A percentile compares a stretch with the other conserved stretches of the same genome.
Evolutionary conservation across 2,113 vertebrate species (phyloP).

Genomic region (Semicossyphus pulcher): DNA sequence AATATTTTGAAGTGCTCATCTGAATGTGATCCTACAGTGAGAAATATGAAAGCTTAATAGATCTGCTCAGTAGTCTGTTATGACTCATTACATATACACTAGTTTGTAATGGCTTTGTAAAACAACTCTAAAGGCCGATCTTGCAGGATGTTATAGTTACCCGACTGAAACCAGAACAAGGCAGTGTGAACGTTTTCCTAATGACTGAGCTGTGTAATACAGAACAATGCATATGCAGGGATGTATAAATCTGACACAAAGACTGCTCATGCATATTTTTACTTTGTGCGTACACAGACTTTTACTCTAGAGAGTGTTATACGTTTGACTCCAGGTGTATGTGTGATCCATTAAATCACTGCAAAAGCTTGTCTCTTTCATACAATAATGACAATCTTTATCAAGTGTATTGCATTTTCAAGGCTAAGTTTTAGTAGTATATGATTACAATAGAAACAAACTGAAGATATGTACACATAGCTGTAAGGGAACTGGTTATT

Average conservation of each 20-base stretch:
- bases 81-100: background rate
- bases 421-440: background rate
- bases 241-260: constrained; percentile 19
- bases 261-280: constrained; percentile 20
- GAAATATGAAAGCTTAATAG: background rate
- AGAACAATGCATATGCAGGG: constrained; percentile 12
- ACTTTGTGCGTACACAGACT: constrained; percentile 7
- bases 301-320: constrained; percentile 14
- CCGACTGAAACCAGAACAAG: background rate
- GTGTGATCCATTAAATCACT: constrained; percentile 33
- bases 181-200: background rate
- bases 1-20: background rate
- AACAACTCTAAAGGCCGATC: constrained; percentile 11
- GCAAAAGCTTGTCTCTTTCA: background rate
- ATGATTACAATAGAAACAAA: constrained; percentile 22
- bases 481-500: background rate
- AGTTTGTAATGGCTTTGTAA: background rate
- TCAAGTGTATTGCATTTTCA: background rate
- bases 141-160: background rate
- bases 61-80: background rate
- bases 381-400: constrained; percentile 1
- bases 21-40: background rate
- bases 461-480: background rate
- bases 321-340: constrained; percentile 7
- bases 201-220: background rate